Percentiles rank a stretch among this genome's conserved stretches.
These are phyloP conservation scores for Clunio marinus DNA, from an alignment of 2,888 invertebrate species.

Conservation along the genomic window DNA sequence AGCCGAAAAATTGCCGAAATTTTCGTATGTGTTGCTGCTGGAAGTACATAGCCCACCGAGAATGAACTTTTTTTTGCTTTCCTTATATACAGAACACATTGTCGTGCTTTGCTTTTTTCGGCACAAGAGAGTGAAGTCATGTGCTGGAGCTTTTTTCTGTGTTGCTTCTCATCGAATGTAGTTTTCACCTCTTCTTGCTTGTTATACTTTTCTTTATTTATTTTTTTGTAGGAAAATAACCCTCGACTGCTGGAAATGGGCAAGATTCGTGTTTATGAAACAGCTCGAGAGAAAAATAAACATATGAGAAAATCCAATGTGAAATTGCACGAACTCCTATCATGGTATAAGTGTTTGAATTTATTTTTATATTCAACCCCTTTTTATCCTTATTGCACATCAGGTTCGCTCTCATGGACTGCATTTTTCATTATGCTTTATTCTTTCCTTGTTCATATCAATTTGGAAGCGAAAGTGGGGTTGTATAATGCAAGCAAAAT, in stretches of 20 bases:
- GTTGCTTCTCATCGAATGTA: background rate
- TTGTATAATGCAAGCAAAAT: constrained; percentile 13
- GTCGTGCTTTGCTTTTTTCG: background rate
- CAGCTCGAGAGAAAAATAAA: background rate
- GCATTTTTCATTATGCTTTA: background rate
- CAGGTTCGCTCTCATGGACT: constrained; percentile 19
- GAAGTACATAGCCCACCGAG: background rate
- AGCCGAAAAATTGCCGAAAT: constrained; percentile 20
- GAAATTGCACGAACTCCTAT: constrained; percentile 24
- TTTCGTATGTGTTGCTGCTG: background rate
- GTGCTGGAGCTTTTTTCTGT: background rate
- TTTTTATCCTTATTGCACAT: constrained; percentile 11
- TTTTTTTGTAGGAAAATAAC: background rate
- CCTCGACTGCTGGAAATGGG: constrained; percentile 1
- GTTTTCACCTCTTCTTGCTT: background rate
- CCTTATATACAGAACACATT: constrained; percentile 17
- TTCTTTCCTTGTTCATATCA: background rate
- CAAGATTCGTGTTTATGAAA: background rate
- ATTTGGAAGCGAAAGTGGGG: constrained; percentile 20
- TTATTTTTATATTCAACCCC: constrained; percentile 15
- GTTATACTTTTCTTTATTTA: too few relatives aligned
- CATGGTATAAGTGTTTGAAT: constrained; percentile 5
- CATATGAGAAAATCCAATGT: background rate
- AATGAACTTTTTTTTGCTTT: constrained; percentile 35
- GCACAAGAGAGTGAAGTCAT: constrained; percentile 5